Evolutionary conservation across 2,888 invertebrate species (phyloP).

Genomic region (Lycia hirtaria): DNA sequence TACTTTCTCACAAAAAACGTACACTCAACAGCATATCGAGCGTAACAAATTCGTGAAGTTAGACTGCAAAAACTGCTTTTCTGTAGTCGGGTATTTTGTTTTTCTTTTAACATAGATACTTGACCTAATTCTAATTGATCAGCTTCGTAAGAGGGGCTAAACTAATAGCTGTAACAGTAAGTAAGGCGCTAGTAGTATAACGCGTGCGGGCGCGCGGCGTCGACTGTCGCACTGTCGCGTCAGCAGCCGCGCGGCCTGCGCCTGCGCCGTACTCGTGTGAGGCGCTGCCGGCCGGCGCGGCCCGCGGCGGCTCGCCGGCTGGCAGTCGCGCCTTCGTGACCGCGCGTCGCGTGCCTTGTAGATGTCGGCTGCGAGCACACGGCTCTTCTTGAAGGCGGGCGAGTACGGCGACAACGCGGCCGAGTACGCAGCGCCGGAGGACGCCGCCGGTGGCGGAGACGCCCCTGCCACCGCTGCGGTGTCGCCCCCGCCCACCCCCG

Average conservation of each 20-base stretch:
- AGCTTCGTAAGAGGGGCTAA: too few species aligned
- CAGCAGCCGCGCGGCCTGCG: not conserved
- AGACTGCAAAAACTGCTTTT: too few species aligned
- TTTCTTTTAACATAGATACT: too few species aligned
- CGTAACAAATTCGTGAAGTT: too few species aligned
- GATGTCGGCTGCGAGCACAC: conserved; percentile 47
- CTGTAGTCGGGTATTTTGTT: too few species aligned
- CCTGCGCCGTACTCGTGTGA: not conserved
- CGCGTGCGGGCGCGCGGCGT: too few species aligned
- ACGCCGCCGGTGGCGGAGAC: conserved; percentile 29
- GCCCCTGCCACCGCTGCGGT: not conserved
- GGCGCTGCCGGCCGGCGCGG: not conserved
- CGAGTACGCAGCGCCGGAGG: conserved; percentile 58
- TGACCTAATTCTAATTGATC: too few species aligned
- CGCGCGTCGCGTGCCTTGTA: conserved; percentile 42
- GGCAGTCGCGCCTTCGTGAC: conserved; percentile 26
- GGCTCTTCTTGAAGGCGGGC: conserved; percentile 65
- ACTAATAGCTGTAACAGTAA: too few species aligned
- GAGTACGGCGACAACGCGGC: conserved; percentile 75
- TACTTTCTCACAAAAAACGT: too few species aligned
- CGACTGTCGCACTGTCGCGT: too few species aligned
- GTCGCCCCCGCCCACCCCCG: not conserved
- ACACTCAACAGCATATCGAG: too few species aligned
- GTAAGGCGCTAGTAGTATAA: too few species aligned
- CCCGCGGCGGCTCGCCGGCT: not conserved